Conservation (phyloP, 2,888 invertebrate species). For the Pecten maximus region DNA sequence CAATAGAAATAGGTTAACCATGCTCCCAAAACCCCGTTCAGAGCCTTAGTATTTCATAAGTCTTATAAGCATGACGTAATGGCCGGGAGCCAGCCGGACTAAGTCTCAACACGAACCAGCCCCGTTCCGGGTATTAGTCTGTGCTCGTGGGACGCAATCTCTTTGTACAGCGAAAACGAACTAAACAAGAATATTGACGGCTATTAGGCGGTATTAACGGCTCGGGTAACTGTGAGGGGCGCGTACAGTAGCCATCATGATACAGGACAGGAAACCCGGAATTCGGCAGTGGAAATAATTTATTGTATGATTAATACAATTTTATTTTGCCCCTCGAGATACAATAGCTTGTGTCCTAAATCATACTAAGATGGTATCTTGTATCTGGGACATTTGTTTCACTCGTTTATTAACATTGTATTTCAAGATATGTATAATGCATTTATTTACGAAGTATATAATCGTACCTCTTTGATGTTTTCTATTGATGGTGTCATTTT, state of each 20-base stretch:
- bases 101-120: slow-evolving; percentile 39
- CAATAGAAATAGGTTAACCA: not conserved
- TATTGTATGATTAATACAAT: not conserved
- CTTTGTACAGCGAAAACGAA: not conserved
- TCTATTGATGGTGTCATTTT: too few species aligned
- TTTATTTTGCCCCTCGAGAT: not conserved
- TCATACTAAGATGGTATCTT: too few species aligned
- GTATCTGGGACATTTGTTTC: too few species aligned
- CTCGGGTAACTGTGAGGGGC: not conserved
- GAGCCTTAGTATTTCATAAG: not conserved
- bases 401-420: too few species aligned
- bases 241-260: not conserved
- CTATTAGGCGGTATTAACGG: slow-evolving; percentile 43
- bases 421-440: too few species aligned
- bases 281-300: not conserved
- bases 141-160: slow-evolving; percentile 20
- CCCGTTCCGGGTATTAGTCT: not conserved
- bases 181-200: slow-evolving; percentile 48
- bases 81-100: not conserved
- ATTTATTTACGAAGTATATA: too few species aligned
- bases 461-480: too few species aligned
- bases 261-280: slow-evolving; percentile 19
- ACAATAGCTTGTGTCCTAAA: not conserved
- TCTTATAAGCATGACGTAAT: not conserved
- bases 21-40: not conserved